Conservation (phyloP, 2,113 vertebrate species). For the Otus sunia region DNA sequence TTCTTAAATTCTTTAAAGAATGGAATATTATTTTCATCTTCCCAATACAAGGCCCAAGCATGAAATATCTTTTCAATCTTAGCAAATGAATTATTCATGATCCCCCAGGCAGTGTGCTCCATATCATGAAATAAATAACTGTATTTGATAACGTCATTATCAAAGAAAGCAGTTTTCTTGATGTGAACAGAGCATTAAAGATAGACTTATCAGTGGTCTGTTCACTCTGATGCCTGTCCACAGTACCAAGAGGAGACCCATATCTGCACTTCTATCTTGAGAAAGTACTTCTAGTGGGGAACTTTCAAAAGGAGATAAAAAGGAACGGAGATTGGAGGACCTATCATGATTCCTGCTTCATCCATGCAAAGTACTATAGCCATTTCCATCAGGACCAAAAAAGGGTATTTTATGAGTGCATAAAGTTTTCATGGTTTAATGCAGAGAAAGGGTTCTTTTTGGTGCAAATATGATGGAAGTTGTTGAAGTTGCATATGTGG, state of each 20-base stretch:
- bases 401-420: neutral
- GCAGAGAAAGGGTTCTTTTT: neutral
- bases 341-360: neutral
- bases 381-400: neutral
- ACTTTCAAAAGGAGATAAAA: neutral
- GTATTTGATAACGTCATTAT: slow-evolving; percentile 58
- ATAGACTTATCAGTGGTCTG: neutral
- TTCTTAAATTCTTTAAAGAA: slow-evolving; percentile 34
- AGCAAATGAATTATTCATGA: slow-evolving; percentile 50
- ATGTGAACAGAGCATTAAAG: slow-evolving; percentile 30
- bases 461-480: neutral
- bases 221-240: slow-evolving; percentile 4
- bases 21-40: slow-evolving; percentile 31
- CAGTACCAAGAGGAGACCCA: neutral
- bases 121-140: slow-evolving; percentile 64
- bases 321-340: neutral
- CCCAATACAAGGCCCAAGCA: neutral
- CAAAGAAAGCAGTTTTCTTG: slow-evolving; percentile 40
- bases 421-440: neutral
- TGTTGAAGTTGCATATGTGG: neutral
- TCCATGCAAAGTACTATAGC: neutral
- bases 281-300: neutral
- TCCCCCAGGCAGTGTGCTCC: neutral
- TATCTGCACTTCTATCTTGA: neutral
- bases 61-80: slow-evolving; percentile 60